Conservation (phyloP, 2,113 vertebrate genomes). For the Semnopithecus entellus region DNA sequence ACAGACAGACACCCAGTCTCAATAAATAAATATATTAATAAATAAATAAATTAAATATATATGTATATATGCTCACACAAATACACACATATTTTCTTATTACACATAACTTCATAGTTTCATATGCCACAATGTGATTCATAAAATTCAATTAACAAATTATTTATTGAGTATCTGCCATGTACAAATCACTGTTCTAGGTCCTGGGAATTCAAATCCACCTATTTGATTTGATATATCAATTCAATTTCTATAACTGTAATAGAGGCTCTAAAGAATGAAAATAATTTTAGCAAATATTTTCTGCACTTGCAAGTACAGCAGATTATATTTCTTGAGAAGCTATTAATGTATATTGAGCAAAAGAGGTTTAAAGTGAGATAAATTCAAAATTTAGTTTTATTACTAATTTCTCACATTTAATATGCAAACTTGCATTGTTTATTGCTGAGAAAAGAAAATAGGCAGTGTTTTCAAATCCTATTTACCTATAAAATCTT, state of each 20-base stretch:
- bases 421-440: not conserved
- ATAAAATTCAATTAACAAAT: not conserved
- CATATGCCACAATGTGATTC: not conserved
- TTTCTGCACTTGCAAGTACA: not conserved
- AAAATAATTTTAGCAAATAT: not conserved
- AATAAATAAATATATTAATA: too few species aligned
- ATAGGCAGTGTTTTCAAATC: not conserved
- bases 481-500: not conserved
- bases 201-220: not conserved
- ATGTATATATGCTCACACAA: too few species aligned
- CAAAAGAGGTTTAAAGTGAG: not conserved
- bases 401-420: not conserved
- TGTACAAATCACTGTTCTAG: not conserved
- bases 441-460: not conserved
- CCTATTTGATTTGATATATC: not conserved
- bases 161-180: not conserved
- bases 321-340: not conserved
- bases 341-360: not conserved
- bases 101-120: not conserved
- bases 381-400: not conserved
- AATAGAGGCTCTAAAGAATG: not conserved
- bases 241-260: not conserved
- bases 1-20: too few species aligned
- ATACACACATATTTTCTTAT: not conserved
- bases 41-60: not conserved